Evolutionary conservation across 1,140 invertebrate species (phyloP).

Genomic region (Drosophila eugracilis): DNA sequence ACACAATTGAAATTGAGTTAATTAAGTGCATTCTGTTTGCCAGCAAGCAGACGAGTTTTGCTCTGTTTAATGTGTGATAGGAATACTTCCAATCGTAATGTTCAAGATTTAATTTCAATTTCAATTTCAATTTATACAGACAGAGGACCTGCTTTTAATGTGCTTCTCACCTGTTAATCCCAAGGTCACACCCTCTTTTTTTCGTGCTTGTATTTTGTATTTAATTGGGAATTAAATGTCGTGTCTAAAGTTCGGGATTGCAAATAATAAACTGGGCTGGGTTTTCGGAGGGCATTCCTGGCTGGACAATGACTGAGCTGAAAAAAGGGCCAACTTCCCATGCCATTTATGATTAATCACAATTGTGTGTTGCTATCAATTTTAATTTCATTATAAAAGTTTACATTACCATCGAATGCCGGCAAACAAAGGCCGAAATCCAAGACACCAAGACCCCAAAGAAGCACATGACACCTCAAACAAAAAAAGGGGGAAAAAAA

Average conservation of each 20-base stretch:
- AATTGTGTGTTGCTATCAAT: conserved; percentile 70
- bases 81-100: conserved; percentile 60
- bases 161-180: conserved; percentile 63
- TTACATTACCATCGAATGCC: conserved; percentile 61
- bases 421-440: conserved; percentile 48
- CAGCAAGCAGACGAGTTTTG: conserved; percentile 56
- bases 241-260: conserved; percentile 31
- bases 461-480: conserved; percentile 72
- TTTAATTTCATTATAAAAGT: conserved; percentile 73
- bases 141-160: conserved; percentile 43
- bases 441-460: conserved; percentile 58
- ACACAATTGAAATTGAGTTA: conserved; percentile 43
- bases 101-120: conserved; percentile 59
- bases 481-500: conserved; percentile 28
- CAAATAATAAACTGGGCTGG: conserved; percentile 30
- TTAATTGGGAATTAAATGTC: conserved; percentile 43
- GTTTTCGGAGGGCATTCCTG: conserved; percentile 24
- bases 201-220: too few species aligned
- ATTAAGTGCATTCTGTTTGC: conserved; percentile 67
- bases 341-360: conserved; percentile 40
- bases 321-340: conserved; percentile 19
- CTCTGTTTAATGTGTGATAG: conserved; percentile 38
- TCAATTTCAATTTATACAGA: conserved; percentile 45
- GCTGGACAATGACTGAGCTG: conserved; percentile 27
- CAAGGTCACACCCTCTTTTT: conserved; percentile 52